Evolutionary conservation across 2,113 vertebrate genomes (phyloP).

Genomic region (Aplodontia rufa): DNA sequence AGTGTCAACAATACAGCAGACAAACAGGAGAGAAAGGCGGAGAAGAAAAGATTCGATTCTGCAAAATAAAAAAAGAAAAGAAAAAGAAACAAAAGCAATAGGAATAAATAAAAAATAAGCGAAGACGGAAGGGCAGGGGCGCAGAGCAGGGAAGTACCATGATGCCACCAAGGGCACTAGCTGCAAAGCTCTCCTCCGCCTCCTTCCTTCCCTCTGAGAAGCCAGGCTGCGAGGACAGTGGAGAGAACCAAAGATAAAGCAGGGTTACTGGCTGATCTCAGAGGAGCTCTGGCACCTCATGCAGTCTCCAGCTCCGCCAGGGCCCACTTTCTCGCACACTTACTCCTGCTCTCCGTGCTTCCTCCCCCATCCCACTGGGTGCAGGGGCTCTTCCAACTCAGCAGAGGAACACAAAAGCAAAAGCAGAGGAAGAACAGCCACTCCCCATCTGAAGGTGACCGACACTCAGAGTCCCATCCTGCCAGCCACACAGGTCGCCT

Average conservation of each 20-base stretch:
- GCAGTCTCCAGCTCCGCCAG: conserved; percentile 37
- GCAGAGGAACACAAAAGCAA: neutral
- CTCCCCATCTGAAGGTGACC: neutral
- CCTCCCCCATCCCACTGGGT: neutral
- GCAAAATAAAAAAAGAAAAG: conserved; percentile 55
- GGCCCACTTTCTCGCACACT: neutral
- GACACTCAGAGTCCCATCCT: neutral
- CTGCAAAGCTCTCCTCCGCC: conserved; percentile 87
- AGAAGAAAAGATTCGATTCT: conserved; percentile 69
- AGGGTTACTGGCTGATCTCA: conserved; percentile 59
- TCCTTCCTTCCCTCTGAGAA: conserved; percentile 88
- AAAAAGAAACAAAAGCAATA: neutral
- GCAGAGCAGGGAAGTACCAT: conserved; percentile 84
- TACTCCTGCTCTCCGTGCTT: neutral
- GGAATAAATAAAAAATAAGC: neutral
- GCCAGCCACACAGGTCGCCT: neutral
- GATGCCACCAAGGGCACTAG: conserved; percentile 86
- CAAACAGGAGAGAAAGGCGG: conserved; percentile 61
- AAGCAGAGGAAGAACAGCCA: neutral
- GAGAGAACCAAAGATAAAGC: conserved; percentile 78
- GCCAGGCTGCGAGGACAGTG: conserved; percentile 83
- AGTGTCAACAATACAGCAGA: conserved; percentile 62
- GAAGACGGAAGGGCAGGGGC: neutral
- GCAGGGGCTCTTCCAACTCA: neutral
- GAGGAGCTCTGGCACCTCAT: conserved; percentile 53